Evolutionary conservation across 2,797 vertebrate species (phyloP), one percentile per base, ranked within the genome.

Genomic region (Danio tinwini): DNA sequence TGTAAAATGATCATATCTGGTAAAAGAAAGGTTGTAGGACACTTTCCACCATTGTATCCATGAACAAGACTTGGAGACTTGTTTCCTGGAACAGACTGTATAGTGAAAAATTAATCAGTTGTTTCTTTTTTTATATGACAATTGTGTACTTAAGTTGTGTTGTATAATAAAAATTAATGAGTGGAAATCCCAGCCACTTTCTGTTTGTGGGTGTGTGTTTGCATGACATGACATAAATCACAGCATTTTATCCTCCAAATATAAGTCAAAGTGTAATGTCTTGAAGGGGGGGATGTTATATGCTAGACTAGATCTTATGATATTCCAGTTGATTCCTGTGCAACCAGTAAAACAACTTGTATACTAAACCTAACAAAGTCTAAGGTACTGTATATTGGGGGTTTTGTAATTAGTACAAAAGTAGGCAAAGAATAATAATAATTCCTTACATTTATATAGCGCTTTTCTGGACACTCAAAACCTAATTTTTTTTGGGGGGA

Each of bases 311-410:
- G 17, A 9, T 6, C 4, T 63, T 53, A 10, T n/a, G 17, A 62
- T 55, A 16, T 82, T 67, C 12, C 42, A 9, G 14, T 58, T 39
- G 39, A 19, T n/a, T 63, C 50, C 42, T 11, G 68, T 52, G 44
- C 17, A 59, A 73, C 68, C 61, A 73, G 74, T 82, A 65, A 50
- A 58, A 52, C 74, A 59, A 52, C 44, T 16, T 45, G 0, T 45
- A 7, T 0, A 5, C 29, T 40, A 67, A 44, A 47, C 52, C 19
- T 37, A 8, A 55, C 4, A 39, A 17, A 53, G 21, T 52, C 17
- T 21, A 12, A 21, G 45, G 5, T 16, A 13, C 0, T 13, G 9
- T 13, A 13, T 44, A 5, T 42, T 29, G 40, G 39, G 14, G 37
- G 44, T 39, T 55, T 62, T 2, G 6, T 13, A 44, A 29, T 11